Base-by-base conservation (phyloP, 2,113 vertebrate genomes). In the Casuarius casuarius region DNA sequence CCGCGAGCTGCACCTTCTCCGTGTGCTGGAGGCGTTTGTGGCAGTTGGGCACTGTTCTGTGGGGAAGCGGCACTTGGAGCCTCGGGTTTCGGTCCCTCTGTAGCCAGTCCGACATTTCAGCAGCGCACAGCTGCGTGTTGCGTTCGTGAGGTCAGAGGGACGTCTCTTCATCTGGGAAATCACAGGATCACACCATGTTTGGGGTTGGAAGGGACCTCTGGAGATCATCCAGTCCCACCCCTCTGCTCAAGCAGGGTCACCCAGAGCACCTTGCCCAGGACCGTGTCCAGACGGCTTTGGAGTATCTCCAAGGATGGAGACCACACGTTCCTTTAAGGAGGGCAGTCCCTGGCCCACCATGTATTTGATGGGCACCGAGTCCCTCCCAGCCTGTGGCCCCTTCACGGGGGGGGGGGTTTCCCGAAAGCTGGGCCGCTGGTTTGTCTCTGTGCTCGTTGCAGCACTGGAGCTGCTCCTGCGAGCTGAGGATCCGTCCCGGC, bases 1-100 rank as follows among this genome's bases (percentile, higher is more conserved):
- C 0, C 54, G 56, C 49, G 58, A 31, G 56, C 12, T 5, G 52
- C 7, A 1, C 46, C 1, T 0, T n/a, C 52, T 42, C 59, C 0
- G 0, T 7, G 79, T 29, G 48, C 63, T 23, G 23, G 15, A 66
- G 38, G 63, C 63, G 63, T 25, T 62, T 3, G 5, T 7, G 2
- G 62, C 3, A 49, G 31, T 26, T 9, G 0, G 48, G 26, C 18
- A 0, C 40, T 63, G 48, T 63, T 52, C 42, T 52, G 22, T 5
- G 19, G 6, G 26, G 35, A 42, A 44, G 44, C 74, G 12, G 5
- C 28, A 1, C 51, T 25, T 21, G 1, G 49, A 31, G 63, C 28
- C 38, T 51, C 31, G 3, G 40, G 25, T 31, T 58, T 71, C 17
- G 28, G 35, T 58, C 72, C 72, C 25, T 29, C 19, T 40, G 15